Base-by-base conservation (phyloP, 2,113 vertebrate genomes). In the Muntiacus reevesi region DNA sequence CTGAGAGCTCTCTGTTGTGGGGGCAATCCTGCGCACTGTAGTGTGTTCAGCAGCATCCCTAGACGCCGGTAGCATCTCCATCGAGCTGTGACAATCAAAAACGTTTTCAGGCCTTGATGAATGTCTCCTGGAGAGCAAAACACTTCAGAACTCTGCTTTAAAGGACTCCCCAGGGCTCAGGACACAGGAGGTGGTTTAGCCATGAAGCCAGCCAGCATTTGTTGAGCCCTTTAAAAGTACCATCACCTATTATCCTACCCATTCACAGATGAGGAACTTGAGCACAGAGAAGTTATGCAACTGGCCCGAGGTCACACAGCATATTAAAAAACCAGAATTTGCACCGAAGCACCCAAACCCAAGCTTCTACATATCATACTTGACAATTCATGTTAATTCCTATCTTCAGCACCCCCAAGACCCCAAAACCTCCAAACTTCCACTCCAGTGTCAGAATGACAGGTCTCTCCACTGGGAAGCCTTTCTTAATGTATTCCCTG, bases 1-100 rank as follows among this genome's bases (percentile, higher is more conserved):
- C 57, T 0, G 30, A 28, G 25, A 23, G 16, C 21, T 54, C 33
- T 40, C 4, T 16, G 2, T 1, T 2, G n/a, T 10, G 79, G 54
- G 30, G 50, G n/a, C 84, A 3, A 1, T 9, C 59, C 50, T 23
- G 5, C 6, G 36, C 6, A 1, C 0, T 13, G 19, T 0, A 12
- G 43, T 50, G 1, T 6, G 3, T 10, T 60, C 3, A 50, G 10
- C 60, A 25, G 54, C 1, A 3, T 3, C 87, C 40, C 40, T 4
- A 19, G 15, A 23, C 10, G 33, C 89, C 8, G 28, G 52, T 0
- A 43, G 45, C 50, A 6, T 14, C 86, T 78, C n/a, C 40, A 10
- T 21, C 2, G 1, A 14, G 8, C 0, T 9, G 17, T 33, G 55
- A 95, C 64, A 45, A 43, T 28, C 28, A 11, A 5, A 79, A 21